These are phyloP conservation scores for Mormyrus iriodes DNA, from an alignment of 2,113 vertebrate genomes.

Conservation along the genomic window DNA sequence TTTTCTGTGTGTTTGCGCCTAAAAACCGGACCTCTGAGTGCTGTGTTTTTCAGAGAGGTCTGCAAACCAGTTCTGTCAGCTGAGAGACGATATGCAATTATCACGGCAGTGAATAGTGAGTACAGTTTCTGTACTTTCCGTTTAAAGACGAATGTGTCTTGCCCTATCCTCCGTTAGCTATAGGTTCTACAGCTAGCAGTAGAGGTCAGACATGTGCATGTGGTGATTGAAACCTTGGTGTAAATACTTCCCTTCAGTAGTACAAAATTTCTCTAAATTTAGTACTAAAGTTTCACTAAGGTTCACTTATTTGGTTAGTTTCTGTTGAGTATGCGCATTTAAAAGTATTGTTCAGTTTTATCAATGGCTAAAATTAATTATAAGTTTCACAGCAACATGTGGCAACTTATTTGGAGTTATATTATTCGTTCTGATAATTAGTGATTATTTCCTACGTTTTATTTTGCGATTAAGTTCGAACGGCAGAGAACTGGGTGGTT, in stretches of 20 bases:
- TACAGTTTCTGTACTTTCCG: slow-evolving; percentile 17
- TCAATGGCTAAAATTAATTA: not conserved
- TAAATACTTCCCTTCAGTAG: not conserved
- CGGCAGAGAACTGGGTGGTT: not conserved
- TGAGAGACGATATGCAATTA: slow-evolving; percentile 36
- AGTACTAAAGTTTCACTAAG: not conserved
- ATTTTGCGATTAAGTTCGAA: not conserved
- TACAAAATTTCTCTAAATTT: not conserved
- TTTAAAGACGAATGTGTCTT: not conserved
- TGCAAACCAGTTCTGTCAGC: slow-evolving; percentile 19
- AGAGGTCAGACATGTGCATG: slow-evolving; percentile 33
- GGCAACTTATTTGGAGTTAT: not conserved
- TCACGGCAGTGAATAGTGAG: slow-evolving; percentile 50
- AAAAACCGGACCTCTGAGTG: slow-evolving; percentile 31
- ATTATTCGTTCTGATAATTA: not conserved
- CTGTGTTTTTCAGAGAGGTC: slow-evolving; percentile 14
- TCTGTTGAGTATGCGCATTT: not conserved
- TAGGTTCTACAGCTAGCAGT: not conserved
- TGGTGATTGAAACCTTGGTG: not conserved
- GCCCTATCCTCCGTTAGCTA: not conserved
- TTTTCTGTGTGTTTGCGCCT: slow-evolving; percentile 32
- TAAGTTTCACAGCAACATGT: not conserved
- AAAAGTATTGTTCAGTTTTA: not conserved
- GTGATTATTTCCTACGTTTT: not conserved
- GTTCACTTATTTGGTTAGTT: not conserved